Evolutionary conservation across 2,888 invertebrate genomes (phyloP).

Genomic region (Lissocephala sabroskyi): DNA sequence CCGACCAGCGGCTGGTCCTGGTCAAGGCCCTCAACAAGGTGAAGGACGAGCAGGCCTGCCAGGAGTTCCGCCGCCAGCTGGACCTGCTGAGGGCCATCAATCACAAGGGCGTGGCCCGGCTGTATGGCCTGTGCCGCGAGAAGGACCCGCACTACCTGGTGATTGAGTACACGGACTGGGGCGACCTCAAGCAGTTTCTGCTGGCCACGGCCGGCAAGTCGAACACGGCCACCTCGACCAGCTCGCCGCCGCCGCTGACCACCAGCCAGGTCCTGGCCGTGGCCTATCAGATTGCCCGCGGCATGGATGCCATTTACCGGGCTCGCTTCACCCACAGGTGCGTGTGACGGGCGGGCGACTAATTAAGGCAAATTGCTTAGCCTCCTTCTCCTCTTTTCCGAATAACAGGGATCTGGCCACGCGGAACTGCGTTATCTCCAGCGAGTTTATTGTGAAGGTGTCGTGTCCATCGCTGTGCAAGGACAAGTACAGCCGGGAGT

Average conservation of each 20-base stretch:
- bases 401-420: conserved; percentile 85
- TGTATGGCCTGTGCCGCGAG: conserved; percentile 87
- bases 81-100: conserved; percentile 89
- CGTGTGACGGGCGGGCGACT: conserved; percentile 19
- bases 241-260: conserved; percentile 76
- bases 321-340: conserved; percentile 86
- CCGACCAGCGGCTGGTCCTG: conserved; percentile 74
- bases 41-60: conserved; percentile 83
- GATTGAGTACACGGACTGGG: conserved; percentile 95
- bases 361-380: neutral
- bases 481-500: conserved; percentile 92
- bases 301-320: conserved; percentile 84
- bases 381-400: conserved; percentile 12
- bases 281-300: conserved; percentile 84
- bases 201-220: conserved; percentile 75
- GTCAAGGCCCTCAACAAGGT: conserved; percentile 84
- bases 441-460: conserved; percentile 85
- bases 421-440: conserved; percentile 91
- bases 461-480: conserved; percentile 85
- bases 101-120: conserved; percentile 84
- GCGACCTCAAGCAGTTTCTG: conserved; percentile 92
- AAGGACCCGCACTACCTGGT: conserved; percentile 91
- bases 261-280: conserved; percentile 79
- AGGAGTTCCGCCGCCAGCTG: conserved; percentile 90
- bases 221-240: conserved; percentile 59